phyloP scores from a whole-genome alignment of 2,797 vertebrate genomes.

The Pteronotus mesoamericanus region DNA sequence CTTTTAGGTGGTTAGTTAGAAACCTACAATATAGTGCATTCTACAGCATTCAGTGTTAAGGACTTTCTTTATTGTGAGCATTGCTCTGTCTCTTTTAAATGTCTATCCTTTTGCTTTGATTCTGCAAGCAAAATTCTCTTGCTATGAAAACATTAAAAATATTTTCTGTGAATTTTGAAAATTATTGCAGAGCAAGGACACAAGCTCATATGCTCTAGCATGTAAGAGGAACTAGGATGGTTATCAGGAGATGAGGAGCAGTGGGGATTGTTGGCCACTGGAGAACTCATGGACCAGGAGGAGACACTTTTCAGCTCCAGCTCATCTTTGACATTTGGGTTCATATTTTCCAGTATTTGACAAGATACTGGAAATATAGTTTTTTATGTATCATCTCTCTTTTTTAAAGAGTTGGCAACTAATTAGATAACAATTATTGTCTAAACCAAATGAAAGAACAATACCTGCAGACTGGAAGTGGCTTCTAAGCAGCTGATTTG shows the following conservation, averaged over 20 bases:
- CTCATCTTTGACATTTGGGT: neutral
- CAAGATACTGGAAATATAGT: neutral
- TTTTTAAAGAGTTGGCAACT: slow-evolving; percentile 3
- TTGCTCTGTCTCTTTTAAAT: neutral
- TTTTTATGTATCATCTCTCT: neutral
- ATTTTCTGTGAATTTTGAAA: neutral
- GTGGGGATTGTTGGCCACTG: neutral
- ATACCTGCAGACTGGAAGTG: neutral
- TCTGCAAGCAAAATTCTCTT: neutral
- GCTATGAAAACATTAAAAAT: neutral
- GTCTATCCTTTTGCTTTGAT: neutral
- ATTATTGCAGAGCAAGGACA: neutral
- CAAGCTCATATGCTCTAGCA: neutral
- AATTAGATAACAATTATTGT: neutral
- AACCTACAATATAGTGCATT: neutral
- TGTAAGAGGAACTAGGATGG: neutral
- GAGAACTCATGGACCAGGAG: neutral
- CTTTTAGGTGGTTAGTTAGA: neutral
- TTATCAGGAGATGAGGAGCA: neutral
- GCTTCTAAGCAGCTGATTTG: neutral
- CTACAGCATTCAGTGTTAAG: neutral
- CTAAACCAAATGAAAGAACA: neutral
- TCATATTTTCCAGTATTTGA: neutral
- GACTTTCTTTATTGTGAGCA: neutral
- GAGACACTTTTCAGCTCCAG: neutral